phyloP scores from a whole-genome alignment of 2,888 invertebrate species.

The Callimorpha dominula region DNA sequence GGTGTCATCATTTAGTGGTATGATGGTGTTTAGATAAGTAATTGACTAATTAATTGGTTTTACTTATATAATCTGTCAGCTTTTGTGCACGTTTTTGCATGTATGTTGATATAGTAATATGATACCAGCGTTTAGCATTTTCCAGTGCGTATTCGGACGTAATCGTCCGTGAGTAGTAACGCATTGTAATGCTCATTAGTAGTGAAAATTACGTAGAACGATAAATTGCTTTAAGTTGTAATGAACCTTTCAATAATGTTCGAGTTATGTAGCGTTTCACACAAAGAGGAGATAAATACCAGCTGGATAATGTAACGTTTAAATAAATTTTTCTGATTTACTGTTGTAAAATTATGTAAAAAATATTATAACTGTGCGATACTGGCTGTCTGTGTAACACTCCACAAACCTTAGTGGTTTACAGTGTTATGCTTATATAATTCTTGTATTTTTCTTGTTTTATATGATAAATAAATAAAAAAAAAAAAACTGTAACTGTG shows the following conservation, averaged over 20 bases:
- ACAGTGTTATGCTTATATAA: too few relatives aligned
- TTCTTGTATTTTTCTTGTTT: too few relatives aligned
- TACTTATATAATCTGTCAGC: constrained; percentile 25
- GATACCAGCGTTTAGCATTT: neutral
- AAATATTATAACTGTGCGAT: too few relatives aligned
- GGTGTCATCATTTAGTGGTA: constrained; percentile 77
- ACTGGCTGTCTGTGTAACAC: too few relatives aligned
- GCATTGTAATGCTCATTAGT: too few relatives aligned
- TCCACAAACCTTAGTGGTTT: too few relatives aligned
- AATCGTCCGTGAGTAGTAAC: neutral
- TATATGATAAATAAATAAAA: too few relatives aligned
- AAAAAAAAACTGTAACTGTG: too few relatives aligned
- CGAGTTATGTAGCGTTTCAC: neutral
- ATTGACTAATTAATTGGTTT: constrained; percentile 49
- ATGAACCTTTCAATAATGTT: neutral
- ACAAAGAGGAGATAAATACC: neutral
- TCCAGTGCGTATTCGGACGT: neutral
- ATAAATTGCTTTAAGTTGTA: neutral
- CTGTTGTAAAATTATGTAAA: too few relatives aligned
- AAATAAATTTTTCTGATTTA: too few relatives aligned
- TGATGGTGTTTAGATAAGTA: constrained; percentile 74
- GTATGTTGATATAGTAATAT: neutral
- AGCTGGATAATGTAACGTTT: neutral
- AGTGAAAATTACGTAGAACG: neutral
- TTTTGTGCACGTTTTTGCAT: constrained; percentile 3